Base-by-base conservation (phyloP, 2,888 invertebrate species). In the Dilophus febrilis region DNA sequence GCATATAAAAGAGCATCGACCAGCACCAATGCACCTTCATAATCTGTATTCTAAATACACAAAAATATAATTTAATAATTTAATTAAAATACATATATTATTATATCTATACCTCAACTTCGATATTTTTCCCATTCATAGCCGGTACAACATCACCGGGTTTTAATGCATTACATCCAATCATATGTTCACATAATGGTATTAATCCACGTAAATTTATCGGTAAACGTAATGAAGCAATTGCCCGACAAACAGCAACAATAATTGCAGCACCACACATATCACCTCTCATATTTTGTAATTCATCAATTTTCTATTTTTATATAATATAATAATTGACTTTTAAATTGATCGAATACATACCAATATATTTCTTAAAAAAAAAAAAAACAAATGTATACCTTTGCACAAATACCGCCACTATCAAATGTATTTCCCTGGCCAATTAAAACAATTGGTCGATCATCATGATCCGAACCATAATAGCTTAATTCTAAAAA, bases 231-330 rank as follows among this genome's bases (percentile, higher is more conserved):
- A 85, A 64, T 16, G 70, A 64, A 2, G 82, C 77, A 3, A 77
- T 74, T 1, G 82, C 76, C 40, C 74, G 66, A 40, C 79, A 70
- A 11, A 78, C 67, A 1, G 77, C 78, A 10, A 80, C 65, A 7
- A 81, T 78, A 51, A 76, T 74, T 1, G 85, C 85, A 1, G 84
- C 86, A 1, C 85, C 86, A 2, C 81, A 81, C 83, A 86, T 84
- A 52, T 85, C 85, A 4, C 76, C 83, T 47, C 77, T 66, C 83
- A 83, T 84, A 47, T 69, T 65, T 44, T 67, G 68, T 62, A 84
- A 71, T 29, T 71, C 69, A 6, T 65, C 54, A 12, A 68, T 17
- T 3, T 31, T 16, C 45, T 44, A 14, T 14, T 22, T 22, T 22
- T 22, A 6, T 22, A 6, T 22, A 6, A 8, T 22, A 22, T 31